Evolutionary conservation across 2,113 vertebrate genomes (phyloP).

Genomic region (Sakesphorus luctuosus): DNA sequence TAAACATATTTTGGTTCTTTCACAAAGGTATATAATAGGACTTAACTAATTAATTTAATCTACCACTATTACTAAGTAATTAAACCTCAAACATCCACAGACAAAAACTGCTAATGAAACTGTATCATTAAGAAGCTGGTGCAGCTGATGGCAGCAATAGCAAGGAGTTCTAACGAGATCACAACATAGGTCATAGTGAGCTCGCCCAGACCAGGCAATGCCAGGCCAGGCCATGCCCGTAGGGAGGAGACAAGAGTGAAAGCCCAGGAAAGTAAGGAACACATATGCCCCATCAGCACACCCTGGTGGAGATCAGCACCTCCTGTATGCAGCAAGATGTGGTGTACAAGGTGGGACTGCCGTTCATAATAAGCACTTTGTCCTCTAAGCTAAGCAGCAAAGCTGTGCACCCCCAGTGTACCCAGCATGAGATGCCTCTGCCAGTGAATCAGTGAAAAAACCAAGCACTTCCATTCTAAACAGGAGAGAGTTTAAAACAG

Average conservation of each 20-base stretch:
- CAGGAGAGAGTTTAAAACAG: not conserved
- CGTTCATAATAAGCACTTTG: not conserved
- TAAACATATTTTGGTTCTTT: not conserved
- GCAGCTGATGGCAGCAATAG: not conserved
- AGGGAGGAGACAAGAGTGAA: not conserved
- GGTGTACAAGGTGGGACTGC: not conserved
- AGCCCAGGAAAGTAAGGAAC: not conserved
- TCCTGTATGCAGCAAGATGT: too few species aligned
- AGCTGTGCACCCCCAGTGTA: not conserved
- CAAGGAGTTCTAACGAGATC: not conserved
- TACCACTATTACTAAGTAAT: not conserved
- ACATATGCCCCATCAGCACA: fast-evolving
- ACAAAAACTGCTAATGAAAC: not conserved
- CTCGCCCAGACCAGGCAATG: too few species aligned
- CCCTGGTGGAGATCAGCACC: not conserved
- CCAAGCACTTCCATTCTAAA: not conserved
- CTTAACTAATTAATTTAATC: not conserved
- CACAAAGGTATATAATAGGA: not conserved
- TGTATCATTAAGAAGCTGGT: not conserved
- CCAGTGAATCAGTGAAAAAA: not conserved
- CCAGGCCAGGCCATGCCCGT: too few species aligned
- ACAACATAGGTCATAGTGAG: not conserved
- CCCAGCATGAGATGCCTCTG: not conserved
- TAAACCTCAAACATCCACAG: not conserved
- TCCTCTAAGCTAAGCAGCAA: not conserved